Conservation (phyloP, 2,888 invertebrate genomes). For the Auanema sp. region DNA sequence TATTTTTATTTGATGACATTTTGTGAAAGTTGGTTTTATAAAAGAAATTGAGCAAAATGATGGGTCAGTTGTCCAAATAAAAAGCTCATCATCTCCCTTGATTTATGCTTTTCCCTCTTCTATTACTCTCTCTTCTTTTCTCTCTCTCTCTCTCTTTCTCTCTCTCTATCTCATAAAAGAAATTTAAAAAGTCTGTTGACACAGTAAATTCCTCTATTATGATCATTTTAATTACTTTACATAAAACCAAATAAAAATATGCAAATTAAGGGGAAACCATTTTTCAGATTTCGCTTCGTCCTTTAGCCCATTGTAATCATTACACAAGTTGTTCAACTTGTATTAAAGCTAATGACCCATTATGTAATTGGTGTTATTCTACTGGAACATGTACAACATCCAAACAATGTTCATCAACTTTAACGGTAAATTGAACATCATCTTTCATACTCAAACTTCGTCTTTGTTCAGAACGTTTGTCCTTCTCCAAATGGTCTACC, state of each 20-base stretch:
- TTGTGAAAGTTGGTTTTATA: not conserved
- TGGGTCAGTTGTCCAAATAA: constrained; percentile 14
- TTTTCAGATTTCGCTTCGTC: constrained; percentile 62
- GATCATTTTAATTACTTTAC: too few relatives aligned
- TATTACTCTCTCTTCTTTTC: constrained; percentile 2
- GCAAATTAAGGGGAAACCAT: constrained; percentile 9
- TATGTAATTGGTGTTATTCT: constrained; percentile 67
- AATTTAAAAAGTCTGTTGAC: too few relatives aligned
- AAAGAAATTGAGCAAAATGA: not conserved
- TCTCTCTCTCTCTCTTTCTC: too few relatives aligned
- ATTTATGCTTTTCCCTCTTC: constrained; percentile 16
- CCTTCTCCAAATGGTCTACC: constrained; percentile 33
- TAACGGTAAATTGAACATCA: constrained; percentile 12
- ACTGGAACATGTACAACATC: constrained; percentile 59
- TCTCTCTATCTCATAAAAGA: too few relatives aligned
- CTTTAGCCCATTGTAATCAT: constrained; percentile 62
- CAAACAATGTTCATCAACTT: constrained; percentile 18
- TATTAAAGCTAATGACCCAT: constrained; percentile 65
- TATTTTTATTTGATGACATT: not conserved
- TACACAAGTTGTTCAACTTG: constrained; percentile 64
- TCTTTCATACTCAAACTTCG: not conserved
- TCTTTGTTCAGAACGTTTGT: constrained; percentile 18
- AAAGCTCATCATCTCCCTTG: constrained; percentile 17
- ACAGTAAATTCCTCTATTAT: too few relatives aligned
- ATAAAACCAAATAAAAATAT: not conserved